phyloP scores from a whole-genome alignment of 2,113 vertebrate genomes.

The Boulengeromyrus knoepffleri region DNA sequence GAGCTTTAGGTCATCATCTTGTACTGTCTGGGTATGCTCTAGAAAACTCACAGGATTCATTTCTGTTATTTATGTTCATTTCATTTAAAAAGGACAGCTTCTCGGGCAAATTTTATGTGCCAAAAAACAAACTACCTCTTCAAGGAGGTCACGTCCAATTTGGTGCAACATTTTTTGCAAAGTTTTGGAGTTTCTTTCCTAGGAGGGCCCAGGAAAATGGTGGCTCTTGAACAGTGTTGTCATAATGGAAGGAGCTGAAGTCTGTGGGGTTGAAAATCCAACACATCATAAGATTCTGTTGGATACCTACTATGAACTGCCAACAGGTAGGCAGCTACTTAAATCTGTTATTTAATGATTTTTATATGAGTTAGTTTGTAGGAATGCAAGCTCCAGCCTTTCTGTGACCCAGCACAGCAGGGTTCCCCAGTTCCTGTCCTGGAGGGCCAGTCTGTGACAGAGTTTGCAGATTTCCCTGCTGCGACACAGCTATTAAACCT shows the following conservation, averaged over 20 bases:
- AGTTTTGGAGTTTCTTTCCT: constrained; percentile 18
- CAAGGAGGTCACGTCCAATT: neutral
- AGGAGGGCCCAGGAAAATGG: constrained; percentile 55
- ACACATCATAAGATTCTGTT: constrained; percentile 49
- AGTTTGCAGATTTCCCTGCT: neutral
- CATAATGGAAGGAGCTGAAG: constrained; percentile 42
- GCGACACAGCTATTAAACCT: neutral
- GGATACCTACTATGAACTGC: constrained; percentile 48
- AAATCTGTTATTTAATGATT: neutral
- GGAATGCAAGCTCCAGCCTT: neutral
- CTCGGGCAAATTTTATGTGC: neutral
- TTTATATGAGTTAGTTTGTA: neutral
- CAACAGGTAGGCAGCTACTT: constrained; percentile 41
- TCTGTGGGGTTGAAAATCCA: constrained; percentile 46
- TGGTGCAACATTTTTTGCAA: neutral
- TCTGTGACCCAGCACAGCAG: neutral
- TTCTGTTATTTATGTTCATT: neutral
- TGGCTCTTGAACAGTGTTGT: constrained; percentile 51
- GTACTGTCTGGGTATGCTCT: neutral
- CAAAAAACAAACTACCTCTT: neutral
- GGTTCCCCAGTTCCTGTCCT: neutral
- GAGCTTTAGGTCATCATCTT: neutral
- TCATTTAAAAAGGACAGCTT: neutral
- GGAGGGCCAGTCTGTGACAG: neutral
- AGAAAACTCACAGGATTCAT: neutral